Evolutionary conservation across 2,888 invertebrate genomes (phyloP), one percentile per base, ranked within the genome.

Genomic region (Eristalis tenax): DNA sequence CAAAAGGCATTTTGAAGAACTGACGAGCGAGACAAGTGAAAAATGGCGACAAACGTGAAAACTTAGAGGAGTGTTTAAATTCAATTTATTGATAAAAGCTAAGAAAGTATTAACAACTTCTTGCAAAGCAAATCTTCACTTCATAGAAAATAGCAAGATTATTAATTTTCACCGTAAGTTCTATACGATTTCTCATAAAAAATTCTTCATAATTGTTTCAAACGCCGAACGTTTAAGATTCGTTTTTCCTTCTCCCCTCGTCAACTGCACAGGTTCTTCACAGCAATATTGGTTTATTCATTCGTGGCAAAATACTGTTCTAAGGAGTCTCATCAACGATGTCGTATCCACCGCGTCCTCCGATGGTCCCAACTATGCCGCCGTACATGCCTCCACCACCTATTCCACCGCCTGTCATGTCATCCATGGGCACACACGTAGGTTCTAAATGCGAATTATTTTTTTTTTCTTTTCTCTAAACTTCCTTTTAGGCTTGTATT

Each of bases 291-390:
- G 74, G 35, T 63, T 18, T 56, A 75, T 13, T 57, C 22, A 66
- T 76, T 75, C 59, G 77, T 74, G 32, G 61, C 63, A 64, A 32
- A 74, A 71, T 4, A 38, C 38, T 38, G 43, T 40, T 56, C 35
- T 38, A 56, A 5, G 23, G 32, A 64, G 13, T 50, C 23, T 63
- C 32, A 73, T 73, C 43, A 50, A n/a, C 18, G 18, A 98, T 98
- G 98, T 98, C 98, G 89, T 98, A 96, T 93, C 98, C 98, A 89
- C 97, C 97, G 89, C 95, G 97, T 90, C 97, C 97, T 66, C 96
- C 97, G 23, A 96, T 97, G 94, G 95, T 95, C 90, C 95, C 96
- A 87, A 96, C 96, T 61, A 95, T 97, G 94, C 96, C 96, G 78
- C 96, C 96, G 70, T 96, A 95, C 69, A 95, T 96, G 93, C 95